Conservation (phyloP, 1,140 invertebrate species). For the Drosophila punjabiensis region DNA sequence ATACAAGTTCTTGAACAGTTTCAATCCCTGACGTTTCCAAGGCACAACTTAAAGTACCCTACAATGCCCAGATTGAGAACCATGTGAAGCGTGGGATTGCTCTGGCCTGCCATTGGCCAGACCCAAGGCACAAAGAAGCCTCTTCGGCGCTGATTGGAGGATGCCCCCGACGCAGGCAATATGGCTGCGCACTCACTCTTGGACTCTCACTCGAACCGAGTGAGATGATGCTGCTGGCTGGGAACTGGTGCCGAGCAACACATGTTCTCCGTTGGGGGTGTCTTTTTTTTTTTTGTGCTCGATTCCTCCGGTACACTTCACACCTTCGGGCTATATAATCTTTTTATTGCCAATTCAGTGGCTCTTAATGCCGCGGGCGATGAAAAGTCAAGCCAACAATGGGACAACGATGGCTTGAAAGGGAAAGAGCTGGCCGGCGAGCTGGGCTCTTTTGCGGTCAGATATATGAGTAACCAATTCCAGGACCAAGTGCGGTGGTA, state of each 20-base stretch:
- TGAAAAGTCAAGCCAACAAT: slow-evolving; percentile 67
- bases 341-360: slow-evolving; percentile 84
- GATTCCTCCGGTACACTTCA: slow-evolving; percentile 66
- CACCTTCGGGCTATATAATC: slow-evolving; percentile 84
- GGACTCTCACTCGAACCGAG: slow-evolving; percentile 55
- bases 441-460: slow-evolving; percentile 65
- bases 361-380: slow-evolving; percentile 72
- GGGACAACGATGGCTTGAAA: slow-evolving; percentile 2
- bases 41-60: not conserved
- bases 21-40: too few species aligned
- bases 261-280: slow-evolving; percentile 39
- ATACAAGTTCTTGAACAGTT: not conserved
- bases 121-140: not conserved
- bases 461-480: slow-evolving; percentile 66
- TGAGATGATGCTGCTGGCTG: slow-evolving; percentile 43
- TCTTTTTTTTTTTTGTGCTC: not conserved
- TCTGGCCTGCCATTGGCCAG: slow-evolving; percentile 47
- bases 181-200: slow-evolving; percentile 52
- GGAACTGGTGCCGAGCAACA: slow-evolving; percentile 21
- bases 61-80: not conserved
- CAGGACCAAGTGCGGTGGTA: slow-evolving; percentile 60
- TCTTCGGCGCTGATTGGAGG: slow-evolving; percentile 47
- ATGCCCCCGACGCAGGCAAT: slow-evolving; percentile 24
- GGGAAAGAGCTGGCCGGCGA: not conserved
- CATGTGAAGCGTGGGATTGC: not conserved